Evolutionary conservation across 1,140 invertebrate species (phyloP).

Genomic region (Thalassaphorura encarpata): DNA sequence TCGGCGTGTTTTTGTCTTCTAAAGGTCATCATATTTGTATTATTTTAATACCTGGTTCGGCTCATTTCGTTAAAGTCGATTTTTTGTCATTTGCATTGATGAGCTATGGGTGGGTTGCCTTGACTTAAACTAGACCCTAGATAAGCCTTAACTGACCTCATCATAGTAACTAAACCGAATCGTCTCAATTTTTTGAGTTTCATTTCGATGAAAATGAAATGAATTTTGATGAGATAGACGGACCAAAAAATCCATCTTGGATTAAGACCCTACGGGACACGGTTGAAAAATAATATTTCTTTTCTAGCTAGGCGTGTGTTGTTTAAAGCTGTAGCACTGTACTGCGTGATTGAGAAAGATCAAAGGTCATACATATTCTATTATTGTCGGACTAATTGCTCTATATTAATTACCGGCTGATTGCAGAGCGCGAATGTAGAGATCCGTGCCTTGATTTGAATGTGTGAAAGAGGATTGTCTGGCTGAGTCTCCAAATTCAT

Average conservation of each 20-base stretch:
- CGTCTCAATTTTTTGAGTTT: conserved; percentile 71
- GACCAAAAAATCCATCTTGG: conserved; percentile 71
- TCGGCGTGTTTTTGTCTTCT: no score
- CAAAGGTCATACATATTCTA: no score
- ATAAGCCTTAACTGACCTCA: conserved; percentile 46
- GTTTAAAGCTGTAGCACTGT: conserved; percentile 58
- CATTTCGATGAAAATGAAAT: conserved; percentile 69
- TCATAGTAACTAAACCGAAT: conserved; percentile 62
- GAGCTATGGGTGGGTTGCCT: no score
- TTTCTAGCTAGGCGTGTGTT: conserved; percentile 61
- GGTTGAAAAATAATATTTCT: conserved; percentile 73
- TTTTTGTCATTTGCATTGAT: no score
- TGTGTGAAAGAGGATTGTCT: no score
- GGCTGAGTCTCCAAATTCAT: no score
- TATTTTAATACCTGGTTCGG: no score
- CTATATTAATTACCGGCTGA: no score
- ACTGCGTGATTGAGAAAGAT: conserved; percentile 30
- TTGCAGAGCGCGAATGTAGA: conserved; percentile 3
- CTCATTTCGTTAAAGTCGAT: no score
- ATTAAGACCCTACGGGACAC: conserved; percentile 64
- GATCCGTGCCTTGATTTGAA: conserved; percentile 9
- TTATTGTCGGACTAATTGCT: no score
- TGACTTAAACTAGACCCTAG: no score
- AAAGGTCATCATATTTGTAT: no score
- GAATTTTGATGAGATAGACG: conserved; percentile 61